These are phyloP conservation scores for Micromussa lordhowensis DNA, from an alignment of 92 coral and sea anemone genomes.

Conservation along the genomic window DNA sequence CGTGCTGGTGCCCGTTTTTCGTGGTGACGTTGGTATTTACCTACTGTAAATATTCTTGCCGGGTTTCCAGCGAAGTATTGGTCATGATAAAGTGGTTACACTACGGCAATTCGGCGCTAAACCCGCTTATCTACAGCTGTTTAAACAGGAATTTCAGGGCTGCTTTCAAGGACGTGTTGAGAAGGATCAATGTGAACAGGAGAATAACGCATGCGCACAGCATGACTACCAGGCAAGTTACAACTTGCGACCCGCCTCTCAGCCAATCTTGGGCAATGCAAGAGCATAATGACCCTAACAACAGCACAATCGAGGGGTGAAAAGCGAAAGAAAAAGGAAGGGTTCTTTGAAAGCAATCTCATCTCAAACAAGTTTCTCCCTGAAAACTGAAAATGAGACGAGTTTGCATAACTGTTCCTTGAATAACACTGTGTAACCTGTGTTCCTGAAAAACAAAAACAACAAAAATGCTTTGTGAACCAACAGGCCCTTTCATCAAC, in stretches of 20 bases:
- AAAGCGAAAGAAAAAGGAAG: not conserved
- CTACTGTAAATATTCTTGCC: constrained; percentile 40
- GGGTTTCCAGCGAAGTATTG: not conserved
- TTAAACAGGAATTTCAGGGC: constrained; percentile 74
- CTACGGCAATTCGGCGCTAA: constrained; percentile 79
- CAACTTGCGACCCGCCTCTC: not conserved
- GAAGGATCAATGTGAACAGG: constrained; percentile 1
- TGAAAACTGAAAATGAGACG: too few species aligned
- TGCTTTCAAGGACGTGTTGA: constrained; percentile 62
- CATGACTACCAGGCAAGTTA: not conserved
- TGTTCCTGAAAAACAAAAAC: too few species aligned
- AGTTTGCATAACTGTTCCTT: too few species aligned
- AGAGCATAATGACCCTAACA: not conserved
- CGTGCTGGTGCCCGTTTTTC: constrained; percentile 83
- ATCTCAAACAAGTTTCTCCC: not conserved
- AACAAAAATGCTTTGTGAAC: too few species aligned
- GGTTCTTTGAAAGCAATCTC: not conserved
- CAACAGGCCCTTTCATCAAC: too few species aligned
- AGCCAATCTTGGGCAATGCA: not conserved
- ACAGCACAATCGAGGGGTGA: not conserved
- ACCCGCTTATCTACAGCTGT: constrained; percentile 84
- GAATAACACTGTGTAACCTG: too few species aligned
- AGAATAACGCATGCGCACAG: not conserved
- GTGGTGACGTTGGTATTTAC: constrained; percentile 38
- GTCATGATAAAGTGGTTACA: constrained; percentile 69